These are phyloP conservation scores for Emesis furor DNA, from an alignment of 2,888 invertebrate genomes.

Conservation along the genomic window DNA sequence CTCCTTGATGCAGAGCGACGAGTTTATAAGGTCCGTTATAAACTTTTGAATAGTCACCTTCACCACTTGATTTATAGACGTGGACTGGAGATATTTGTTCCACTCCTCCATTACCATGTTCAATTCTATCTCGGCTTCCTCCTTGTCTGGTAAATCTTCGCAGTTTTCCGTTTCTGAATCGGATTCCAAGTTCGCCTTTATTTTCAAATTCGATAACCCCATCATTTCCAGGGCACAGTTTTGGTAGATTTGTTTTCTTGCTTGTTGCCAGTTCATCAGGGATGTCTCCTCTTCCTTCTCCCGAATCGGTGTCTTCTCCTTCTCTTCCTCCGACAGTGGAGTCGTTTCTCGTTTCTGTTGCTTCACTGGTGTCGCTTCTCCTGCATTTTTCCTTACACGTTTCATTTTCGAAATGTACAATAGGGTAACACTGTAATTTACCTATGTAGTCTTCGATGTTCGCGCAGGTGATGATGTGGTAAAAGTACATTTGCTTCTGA, in stretches of 20 bases:
- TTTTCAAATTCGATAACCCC: constrained; percentile 24
- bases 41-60: constrained; percentile 8
- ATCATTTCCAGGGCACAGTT: constrained; percentile 21
- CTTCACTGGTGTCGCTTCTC: constrained; percentile 21
- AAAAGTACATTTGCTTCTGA: constrained; percentile 17
- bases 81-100: constrained; percentile 20
- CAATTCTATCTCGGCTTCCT: constrained; percentile 21
- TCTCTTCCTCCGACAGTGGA: constrained; percentile 9
- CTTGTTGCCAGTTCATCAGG: constrained; percentile 17
- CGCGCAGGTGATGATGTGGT: constrained; percentile 18
- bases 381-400: constrained; percentile 18
- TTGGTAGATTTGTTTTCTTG: constrained; percentile 18
- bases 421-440: constrained; percentile 24
- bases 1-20: constrained; percentile 26
- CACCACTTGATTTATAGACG: constrained; percentile 15
- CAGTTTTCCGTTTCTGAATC: constrained; percentile 22
- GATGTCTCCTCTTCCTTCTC: constrained; percentile 21
- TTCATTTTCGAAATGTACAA: constrained; percentile 21
- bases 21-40: constrained; percentile 32
- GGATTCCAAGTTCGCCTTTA: constrained; percentile 23
- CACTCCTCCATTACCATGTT: constrained; percentile 16
- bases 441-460: constrained; percentile 24
- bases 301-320: constrained; percentile 20
- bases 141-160: constrained; percentile 19
- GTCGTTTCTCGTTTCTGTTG: constrained; percentile 21